phyloP scores from a whole-genome alignment of 1,140 invertebrate species.

The Sesamia nonagrioides region DNA sequence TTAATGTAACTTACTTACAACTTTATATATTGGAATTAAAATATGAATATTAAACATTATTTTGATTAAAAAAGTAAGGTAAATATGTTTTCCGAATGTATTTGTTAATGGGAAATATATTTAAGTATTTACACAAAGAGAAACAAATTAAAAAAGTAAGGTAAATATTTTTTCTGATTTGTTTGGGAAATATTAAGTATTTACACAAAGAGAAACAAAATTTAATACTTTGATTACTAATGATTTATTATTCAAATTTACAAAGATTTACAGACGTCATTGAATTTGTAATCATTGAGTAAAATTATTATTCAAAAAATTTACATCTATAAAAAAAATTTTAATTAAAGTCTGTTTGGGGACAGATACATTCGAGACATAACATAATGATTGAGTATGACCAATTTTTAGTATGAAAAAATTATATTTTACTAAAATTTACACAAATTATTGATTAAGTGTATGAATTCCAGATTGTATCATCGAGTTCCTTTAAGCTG shows the following conservation, averaged over 20 bases:
- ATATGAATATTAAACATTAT: no score
- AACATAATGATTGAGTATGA: constrained; percentile 3
- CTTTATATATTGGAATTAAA: no score
- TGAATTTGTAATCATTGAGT: constrained; percentile 3
- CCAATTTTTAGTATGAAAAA: constrained; percentile 23
- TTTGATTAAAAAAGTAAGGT: no score
- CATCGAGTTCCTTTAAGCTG: constrained; percentile 32
- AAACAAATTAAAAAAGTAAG: no score
- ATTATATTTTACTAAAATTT: constrained; percentile 33
- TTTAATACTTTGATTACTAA: constrained; percentile 21
- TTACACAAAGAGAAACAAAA: constrained; percentile 38
- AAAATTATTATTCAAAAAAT: constrained; percentile 5
- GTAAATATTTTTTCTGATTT: no score
- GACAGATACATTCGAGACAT: constrained; percentile 19
- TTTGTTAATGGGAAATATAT: background rate
- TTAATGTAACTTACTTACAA: no score
- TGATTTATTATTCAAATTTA: constrained; percentile 40
- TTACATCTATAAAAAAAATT: background rate
- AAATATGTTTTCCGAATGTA: background rate
- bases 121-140: no score
- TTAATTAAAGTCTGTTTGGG: constrained; percentile 18
- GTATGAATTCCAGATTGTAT: background rate
- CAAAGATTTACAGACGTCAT: constrained; percentile 38
- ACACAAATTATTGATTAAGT: constrained; percentile 39
- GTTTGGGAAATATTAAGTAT: constrained; percentile 15